Percentiles rank a stretch among this genome's conserved stretches.
Conservation (phyloP, 2,888 invertebrate species). For the Sacculina carcini region DNA sequence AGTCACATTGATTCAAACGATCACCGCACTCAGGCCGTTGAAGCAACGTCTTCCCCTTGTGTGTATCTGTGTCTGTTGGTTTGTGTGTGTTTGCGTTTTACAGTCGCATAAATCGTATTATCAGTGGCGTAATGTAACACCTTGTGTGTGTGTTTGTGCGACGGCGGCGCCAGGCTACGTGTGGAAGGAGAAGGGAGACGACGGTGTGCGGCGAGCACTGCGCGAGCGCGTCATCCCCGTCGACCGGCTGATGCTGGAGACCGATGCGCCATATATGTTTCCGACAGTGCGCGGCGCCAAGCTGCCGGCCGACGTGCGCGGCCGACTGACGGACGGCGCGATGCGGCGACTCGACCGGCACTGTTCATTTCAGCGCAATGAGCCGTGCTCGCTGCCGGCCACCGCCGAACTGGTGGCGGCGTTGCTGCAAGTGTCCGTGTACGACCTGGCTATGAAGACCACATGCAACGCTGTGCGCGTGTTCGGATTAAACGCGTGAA, state of each 20-base stretch:
- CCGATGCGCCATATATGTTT: constrained; percentile 88
- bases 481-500: constrained; percentile 33
- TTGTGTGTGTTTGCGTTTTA: neutral
- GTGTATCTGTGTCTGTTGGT: neutral
- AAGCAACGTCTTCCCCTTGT: neutral
- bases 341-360: constrained; percentile 58
- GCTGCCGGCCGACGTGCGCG: constrained; percentile 24
- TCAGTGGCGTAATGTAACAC: neutral
- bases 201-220: constrained; percentile 55
- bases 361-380: constrained; percentile 85
- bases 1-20: no score
- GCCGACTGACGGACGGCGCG: constrained; percentile 26
- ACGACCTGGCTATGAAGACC: constrained; percentile 66
- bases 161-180: constrained; percentile 44
- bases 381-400: constrained; percentile 76
- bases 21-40: no score
- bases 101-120: neutral
- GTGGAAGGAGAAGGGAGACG: constrained; percentile 76
- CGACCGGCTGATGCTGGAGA: constrained; percentile 55
- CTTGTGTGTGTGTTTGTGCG: neutral
- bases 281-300: constrained; percentile 81
- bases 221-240: constrained; percentile 54
- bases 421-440: constrained; percentile 56
- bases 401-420: constrained; percentile 85
- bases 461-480: constrained; percentile 74